Percentiles rank a stretch among this genome's conserved stretches.
These are phyloP conservation scores for Bombus sibiricus DNA, from an alignment of 1,140 invertebrate species.

Conservation along the genomic window DNA sequence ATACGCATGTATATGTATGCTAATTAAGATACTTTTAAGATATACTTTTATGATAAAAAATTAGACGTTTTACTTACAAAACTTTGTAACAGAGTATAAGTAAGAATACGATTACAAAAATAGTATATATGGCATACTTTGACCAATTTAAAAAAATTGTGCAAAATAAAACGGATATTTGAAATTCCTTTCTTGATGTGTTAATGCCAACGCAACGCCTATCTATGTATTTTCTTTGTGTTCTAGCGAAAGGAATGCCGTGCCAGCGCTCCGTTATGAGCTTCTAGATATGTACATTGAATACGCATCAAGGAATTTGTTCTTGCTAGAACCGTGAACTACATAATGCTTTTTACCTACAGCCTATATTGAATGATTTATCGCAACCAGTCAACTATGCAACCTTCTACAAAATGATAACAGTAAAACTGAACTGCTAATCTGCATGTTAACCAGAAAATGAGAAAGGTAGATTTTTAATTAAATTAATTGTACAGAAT, in stretches of 20 bases:
- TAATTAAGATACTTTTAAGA: too few species aligned
- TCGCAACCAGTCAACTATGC: too few species aligned
- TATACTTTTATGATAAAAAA: too few species aligned
- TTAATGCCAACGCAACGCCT: slow-evolving; percentile 11
- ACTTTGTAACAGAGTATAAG: background rate
- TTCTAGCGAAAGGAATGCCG: slow-evolving; percentile 31
- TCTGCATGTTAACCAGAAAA: background rate
- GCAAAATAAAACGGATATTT: background rate
- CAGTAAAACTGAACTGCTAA: too few species aligned
- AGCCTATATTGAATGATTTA: background rate
- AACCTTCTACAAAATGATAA: background rate
- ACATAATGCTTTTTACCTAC: slow-evolving; percentile 21
- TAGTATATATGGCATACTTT: background rate
- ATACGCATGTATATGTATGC: background rate
- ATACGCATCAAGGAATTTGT: slow-evolving; percentile 28
- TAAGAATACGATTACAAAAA: background rate
- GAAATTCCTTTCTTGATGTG: background rate
- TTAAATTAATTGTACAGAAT: background rate
- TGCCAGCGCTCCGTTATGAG: slow-evolving; percentile 32
- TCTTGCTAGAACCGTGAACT: slow-evolving; percentile 1
- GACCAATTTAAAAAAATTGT: background rate
- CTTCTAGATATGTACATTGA: slow-evolving; percentile 3
- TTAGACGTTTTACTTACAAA: background rate
- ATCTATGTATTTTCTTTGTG: slow-evolving; percentile 10
- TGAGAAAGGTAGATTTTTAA: background rate